Conservation (phyloP, 2,888 invertebrate genomes). For the Criorhina ranunculi region DNA sequence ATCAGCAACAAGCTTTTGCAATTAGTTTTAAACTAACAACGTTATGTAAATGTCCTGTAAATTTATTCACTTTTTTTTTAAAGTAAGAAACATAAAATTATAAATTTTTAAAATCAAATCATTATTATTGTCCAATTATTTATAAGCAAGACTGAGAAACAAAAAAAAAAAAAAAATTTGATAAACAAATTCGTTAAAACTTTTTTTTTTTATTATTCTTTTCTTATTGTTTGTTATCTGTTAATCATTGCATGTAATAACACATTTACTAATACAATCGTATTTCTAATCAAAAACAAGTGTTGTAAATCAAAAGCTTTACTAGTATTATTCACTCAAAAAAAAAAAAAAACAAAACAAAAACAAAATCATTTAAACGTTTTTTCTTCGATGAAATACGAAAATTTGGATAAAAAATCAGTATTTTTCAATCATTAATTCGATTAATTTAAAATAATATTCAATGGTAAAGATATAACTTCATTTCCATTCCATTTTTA, state of each 20-base stretch:
- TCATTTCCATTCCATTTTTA: slow-evolving; percentile 30
- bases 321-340: slow-evolving; percentile 60
- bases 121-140: slow-evolving; percentile 63
- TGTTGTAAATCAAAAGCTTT: slow-evolving; percentile 76
- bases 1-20: slow-evolving; percentile 17
- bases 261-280: slow-evolving; percentile 48
- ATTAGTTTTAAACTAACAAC: slow-evolving; percentile 15
- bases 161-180: slow-evolving; percentile 40
- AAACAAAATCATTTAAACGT: slow-evolving; percentile 24
- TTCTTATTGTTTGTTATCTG: not conserved
- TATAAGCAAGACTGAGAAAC: slow-evolving; percentile 74
- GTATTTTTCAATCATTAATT: slow-evolving; percentile 54
- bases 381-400: slow-evolving; percentile 20
- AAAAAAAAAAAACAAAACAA: slow-evolving; percentile 36
- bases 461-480: slow-evolving; percentile 5
- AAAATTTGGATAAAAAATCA: slow-evolving; percentile 31
- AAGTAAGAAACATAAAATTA: slow-evolving; percentile 11
- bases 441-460: slow-evolving; percentile 15
- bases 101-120: slow-evolving; percentile 46
- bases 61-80: slow-evolving; percentile 13
- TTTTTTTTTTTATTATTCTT: slow-evolving; percentile 20
- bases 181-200: slow-evolving; percentile 32
- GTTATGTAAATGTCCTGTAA: slow-evolving; percentile 22
- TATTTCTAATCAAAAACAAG: slow-evolving; percentile 56
- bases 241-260: slow-evolving; percentile 33